These are phyloP conservation scores for Anastrepha obliqua DNA, from an alignment of 1,140 invertebrate species.

Conservation along the genomic window DNA sequence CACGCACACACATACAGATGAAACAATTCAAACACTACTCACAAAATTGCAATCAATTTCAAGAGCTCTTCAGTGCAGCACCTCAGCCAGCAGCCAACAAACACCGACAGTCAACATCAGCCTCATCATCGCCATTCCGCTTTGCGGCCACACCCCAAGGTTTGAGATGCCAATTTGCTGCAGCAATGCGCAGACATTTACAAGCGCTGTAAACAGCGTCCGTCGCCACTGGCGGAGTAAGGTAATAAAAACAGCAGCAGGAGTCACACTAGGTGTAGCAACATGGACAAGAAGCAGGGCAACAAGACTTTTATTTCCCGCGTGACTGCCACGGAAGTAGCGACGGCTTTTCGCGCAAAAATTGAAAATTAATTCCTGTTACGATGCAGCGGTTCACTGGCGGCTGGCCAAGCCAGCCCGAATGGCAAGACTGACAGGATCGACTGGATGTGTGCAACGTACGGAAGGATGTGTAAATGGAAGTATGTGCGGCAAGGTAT, in stretches of 20 bases:
- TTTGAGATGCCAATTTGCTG: slow-evolving; percentile 49
- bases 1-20: neutral
- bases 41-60: slow-evolving; percentile 50
- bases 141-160: slow-evolving; percentile 17
- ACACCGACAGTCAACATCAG: neutral
- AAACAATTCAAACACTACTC: slow-evolving; percentile 43
- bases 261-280: neutral
- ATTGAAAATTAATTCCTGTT: slow-evolving; percentile 51
- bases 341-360: slow-evolving; percentile 47
- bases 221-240: neutral
- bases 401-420: neutral
- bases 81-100: slow-evolving; percentile 20
- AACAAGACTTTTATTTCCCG: slow-evolving; percentile 41
- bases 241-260: neutral
- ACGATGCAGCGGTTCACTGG: slow-evolving; percentile 13
- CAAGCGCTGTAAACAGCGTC: slow-evolving; percentile 3
- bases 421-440: neutral
- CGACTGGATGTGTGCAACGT: neutral
- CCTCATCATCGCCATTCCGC: neutral
- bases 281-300: neutral
- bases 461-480: slow-evolving; percentile 15
- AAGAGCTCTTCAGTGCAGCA: slow-evolving; percentile 41
- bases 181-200: slow-evolving; percentile 37
- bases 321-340: slow-evolving; percentile 38
- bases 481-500: too few species aligned